Evolutionary conservation across 23 tunicate genomes (phyloP), one percentile per base, ranked within the genome.

Genomic region (Phallusia fumigata): DNA sequence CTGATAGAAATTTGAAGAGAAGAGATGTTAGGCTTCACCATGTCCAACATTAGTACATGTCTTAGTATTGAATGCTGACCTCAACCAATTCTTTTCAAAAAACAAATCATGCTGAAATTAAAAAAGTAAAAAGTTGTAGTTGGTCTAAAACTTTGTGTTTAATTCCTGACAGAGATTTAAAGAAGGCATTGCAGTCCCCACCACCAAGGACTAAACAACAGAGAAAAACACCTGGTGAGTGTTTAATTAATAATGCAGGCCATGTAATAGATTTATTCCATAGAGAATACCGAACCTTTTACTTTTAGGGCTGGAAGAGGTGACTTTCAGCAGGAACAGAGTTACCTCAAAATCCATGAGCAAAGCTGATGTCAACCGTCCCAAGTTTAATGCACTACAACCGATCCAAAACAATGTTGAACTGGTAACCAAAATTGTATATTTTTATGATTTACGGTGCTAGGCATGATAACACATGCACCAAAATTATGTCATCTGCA

Each of bases 121-220:
- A n/a, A n/a, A n/a, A n/a, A n/a, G n/a, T n/a, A n/a, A n/a, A n/a
- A n/a, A n/a, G n/a, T n/a, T n/a, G n/a, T n/a, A n/a, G n/a, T n/a
- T n/a, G n/a, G n/a, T n/a, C n/a, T n/a, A n/a, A n/a, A n/a, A n/a
- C n/a, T n/a, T n/a, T n/a, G n/a, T n/a, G 26, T 58, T 24, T 58
- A 58, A 8, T 58, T 8, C 10, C 5, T 40, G 5, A 40, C 69
- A 58, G 69, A 24, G 69, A 58, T 24, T 6, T 58, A 6, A 58
- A 58, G 13, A 58, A 58, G 16, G 69, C 69, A 22, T 58, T 58
- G 69, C 69, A 58, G 69, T 58, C 69, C 26, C 69, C 69, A 24
- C 69, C 69, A 2, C 11, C 69, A 22, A 58, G 69, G 13, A 1
- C 69, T 6, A 58, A 58, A 58, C 69, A 58, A 58, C 26, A 21